Evolutionary conservation across 2,113 vertebrate species (phyloP).

Genomic region (Butorides virescens): DNA sequence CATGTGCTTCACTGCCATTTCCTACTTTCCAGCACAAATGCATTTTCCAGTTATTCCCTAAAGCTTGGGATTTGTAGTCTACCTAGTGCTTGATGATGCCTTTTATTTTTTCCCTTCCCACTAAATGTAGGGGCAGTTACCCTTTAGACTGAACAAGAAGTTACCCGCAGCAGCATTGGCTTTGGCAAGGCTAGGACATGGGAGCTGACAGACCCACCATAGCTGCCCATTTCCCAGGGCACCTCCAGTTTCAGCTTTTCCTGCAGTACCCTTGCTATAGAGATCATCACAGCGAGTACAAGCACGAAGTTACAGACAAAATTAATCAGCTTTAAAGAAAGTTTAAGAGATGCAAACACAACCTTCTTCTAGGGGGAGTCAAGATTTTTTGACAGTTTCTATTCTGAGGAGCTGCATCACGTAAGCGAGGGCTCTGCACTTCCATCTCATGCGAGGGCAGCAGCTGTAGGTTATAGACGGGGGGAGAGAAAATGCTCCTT

Average conservation of each 20-base stretch:
- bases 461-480: not conserved
- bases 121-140: not conserved
- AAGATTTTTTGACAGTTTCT: not conserved
- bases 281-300: not conserved
- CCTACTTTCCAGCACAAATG: not conserved
- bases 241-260: not conserved
- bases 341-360: not conserved
- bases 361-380: not conserved
- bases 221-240: not conserved
- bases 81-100: not conserved
- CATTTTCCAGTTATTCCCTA: not conserved
- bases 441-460: not conserved
- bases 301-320: not conserved
- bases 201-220: not conserved
- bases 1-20: not conserved
- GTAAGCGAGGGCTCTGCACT: not conserved
- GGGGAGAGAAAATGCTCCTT: not conserved
- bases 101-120: not conserved
- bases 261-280: not conserved
- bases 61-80: not conserved
- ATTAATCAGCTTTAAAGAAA: not conserved
- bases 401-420: not conserved
- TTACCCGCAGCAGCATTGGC: not conserved
- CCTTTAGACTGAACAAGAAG: not conserved
- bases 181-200: not conserved